Conservation (phyloP, 2,888 invertebrate species). For the Cheilosia soror region DNA sequence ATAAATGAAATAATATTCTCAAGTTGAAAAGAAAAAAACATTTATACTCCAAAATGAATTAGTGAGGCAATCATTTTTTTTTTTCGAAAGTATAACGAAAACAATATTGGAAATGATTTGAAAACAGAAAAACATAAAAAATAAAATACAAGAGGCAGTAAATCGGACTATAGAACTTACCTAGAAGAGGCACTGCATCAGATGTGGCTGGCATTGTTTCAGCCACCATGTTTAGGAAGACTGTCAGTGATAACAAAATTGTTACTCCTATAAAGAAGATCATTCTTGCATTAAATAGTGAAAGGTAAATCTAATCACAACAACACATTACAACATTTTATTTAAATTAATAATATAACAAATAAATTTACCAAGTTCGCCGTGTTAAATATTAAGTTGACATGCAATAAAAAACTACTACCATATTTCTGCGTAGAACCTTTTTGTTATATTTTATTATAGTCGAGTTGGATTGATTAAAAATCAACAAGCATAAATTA, state of each 20-base stretch:
- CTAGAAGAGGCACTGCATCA: slow-evolving; percentile 94
- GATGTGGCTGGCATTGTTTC: slow-evolving; percentile 99
- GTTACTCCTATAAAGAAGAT: slow-evolving; percentile 90
- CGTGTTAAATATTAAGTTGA: slow-evolving; percentile 71
- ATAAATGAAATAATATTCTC: slow-evolving; percentile 15
- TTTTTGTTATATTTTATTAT: slow-evolving; percentile 63
- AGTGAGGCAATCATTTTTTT: slow-evolving; percentile 21
- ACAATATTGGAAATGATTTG: slow-evolving; percentile 27
- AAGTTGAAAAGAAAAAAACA: slow-evolving; percentile 19
- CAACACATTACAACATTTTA: slow-evolving; percentile 31
- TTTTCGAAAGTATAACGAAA: slow-evolving; percentile 8
- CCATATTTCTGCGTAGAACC: slow-evolving; percentile 84
- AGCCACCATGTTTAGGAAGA: slow-evolving; percentile 98
- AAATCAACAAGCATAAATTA: slow-evolving; percentile 34
- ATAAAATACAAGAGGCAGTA: slow-evolving; percentile 9
- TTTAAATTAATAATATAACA: slow-evolving; percentile 21
- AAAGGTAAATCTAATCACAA: not conserved
- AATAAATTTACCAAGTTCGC: slow-evolving; percentile 67
- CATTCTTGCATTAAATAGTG: slow-evolving; percentile 4
- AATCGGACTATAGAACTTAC: slow-evolving; percentile 83
- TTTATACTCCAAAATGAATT: slow-evolving; percentile 11
- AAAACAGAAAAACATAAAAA: slow-evolving; percentile 12
- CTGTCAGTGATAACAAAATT: slow-evolving; percentile 98
- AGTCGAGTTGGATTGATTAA: slow-evolving; percentile 26
- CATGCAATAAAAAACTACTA: slow-evolving; percentile 83